A percentile compares a stretch with the other conserved stretches of the same genome.
These are phyloP conservation scores for Naja naja DNA, from an alignment of 2,113 vertebrate genomes.

Conservation along the genomic window DNA sequence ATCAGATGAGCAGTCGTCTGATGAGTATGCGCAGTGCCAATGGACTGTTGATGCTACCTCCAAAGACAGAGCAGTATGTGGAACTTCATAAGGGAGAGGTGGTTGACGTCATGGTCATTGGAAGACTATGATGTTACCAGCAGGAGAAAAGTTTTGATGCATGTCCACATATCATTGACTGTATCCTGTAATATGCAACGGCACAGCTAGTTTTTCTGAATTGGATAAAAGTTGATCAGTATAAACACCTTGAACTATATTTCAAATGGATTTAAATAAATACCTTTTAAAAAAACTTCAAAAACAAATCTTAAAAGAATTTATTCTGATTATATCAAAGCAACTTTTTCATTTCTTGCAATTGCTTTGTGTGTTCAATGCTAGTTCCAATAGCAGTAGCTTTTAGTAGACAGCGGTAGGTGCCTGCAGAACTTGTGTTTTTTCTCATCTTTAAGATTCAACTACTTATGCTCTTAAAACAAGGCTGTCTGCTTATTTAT, in stretches of 20 bases:
- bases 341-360: slow-evolving; percentile 98
- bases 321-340: slow-evolving; percentile 99
- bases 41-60: slow-evolving; percentile 99
- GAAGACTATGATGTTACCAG: slow-evolving; percentile 96
- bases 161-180: slow-evolving; percentile 99
- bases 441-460: slow-evolving; percentile 95
- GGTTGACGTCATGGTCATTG: slow-evolving; percentile 99
- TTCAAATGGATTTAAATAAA: slow-evolving; percentile 92
- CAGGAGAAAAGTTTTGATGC: slow-evolving; percentile 89
- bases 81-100: slow-evolving; percentile 99
- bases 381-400: slow-evolving; percentile 99
- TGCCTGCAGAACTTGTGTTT: slow-evolving; percentile 97
- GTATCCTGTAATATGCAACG: slow-evolving; percentile 99
- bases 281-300: slow-evolving; percentile 97
- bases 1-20: slow-evolving; percentile 99
- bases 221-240: slow-evolving; percentile 98
- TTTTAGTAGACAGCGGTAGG: slow-evolving; percentile 99
- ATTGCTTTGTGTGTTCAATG: slow-evolving; percentile 99
- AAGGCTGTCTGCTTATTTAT: slow-evolving; percentile 93
- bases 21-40: slow-evolving; percentile 99
- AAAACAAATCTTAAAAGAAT: slow-evolving; percentile 94
- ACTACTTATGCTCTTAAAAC: slow-evolving; percentile 92
- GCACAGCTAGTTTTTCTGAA: slow-evolving; percentile 99
- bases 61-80: slow-evolving; percentile 99
- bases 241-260: slow-evolving; percentile 98